Evolutionary conservation across 2,797 vertebrate genomes (phyloP), one percentile per base, ranked within the genome.

Genomic region (Taeniopygia guttata): DNA sequence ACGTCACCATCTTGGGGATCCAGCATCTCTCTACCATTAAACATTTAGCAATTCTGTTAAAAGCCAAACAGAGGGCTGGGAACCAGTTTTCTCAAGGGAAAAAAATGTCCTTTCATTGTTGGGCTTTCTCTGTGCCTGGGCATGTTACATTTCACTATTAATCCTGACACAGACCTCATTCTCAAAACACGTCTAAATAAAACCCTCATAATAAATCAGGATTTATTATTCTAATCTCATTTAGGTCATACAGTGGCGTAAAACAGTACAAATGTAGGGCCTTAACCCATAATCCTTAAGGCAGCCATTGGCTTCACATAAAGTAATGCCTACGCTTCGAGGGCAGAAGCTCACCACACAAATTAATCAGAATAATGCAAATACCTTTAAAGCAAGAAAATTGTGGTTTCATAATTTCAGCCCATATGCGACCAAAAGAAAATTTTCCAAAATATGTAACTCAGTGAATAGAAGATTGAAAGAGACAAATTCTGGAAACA

Each of bases 181-280:
- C 89, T 95, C 94, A 88, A 92, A 95, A 94, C 89, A 88, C 84
- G 58, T 38, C 94, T 67, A 93, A 94, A 94, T 94, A 96, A 96
- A 95, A 67, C 77, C 63, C 38, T 96, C 85, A 62, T 64, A 93
- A 96, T 93, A 97, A 96, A 96, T 86, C 95, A 93, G 94, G 94
- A 94, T 96, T 96, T 97, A 96, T 95, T 94, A 93, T 77, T 96
- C 91, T 96, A 95, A 97, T 93, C 95, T 95, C 91, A 95, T 97
- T 95, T 96, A 90, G 87, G 95, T 96, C 95, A 96, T 88, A 84
- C n/a, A 93, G 77, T 94, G 89, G 85, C 45, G 20, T 91, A 94
- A 87, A 95, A 73, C 62, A 86, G 62, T 63, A 78, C 66, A 73
- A 94, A 90, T 60, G 42, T 36, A 87, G n/a, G 89, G 63, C 77